Conservation (phyloP, 2,888 invertebrate genomes). For the Dolomedes plantarius region DNA sequence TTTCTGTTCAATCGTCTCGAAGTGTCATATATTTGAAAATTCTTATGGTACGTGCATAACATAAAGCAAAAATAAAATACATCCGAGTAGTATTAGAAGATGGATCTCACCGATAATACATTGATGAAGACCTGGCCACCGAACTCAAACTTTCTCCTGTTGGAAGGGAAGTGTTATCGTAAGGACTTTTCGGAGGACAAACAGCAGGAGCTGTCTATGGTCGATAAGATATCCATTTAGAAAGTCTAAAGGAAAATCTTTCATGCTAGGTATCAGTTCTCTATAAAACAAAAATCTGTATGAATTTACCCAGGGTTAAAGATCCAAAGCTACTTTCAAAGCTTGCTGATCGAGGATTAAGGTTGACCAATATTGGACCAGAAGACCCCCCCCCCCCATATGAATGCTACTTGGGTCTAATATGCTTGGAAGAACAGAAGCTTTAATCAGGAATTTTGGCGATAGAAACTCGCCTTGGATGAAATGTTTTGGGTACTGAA, state of each 20-base stretch:
- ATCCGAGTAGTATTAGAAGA: too few relatives aligned
- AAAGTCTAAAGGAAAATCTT: background rate
- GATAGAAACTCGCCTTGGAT: constrained; percentile 1
- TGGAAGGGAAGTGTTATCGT: too few relatives aligned
- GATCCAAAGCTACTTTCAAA: background rate
- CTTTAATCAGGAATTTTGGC: constrained; percentile 7
- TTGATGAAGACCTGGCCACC: too few relatives aligned
- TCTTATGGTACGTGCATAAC: too few relatives aligned
- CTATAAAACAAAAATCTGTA: constrained; percentile 1
- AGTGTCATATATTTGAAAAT: too few relatives aligned
- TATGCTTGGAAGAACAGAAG: background rate
- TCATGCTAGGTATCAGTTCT: constrained; percentile 8
- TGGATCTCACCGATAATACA: too few relatives aligned
- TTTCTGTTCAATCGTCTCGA: too few relatives aligned
- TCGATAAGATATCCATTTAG: background rate
- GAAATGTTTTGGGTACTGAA: background rate
- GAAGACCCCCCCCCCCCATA: background rate
- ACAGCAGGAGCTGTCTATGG: background rate
- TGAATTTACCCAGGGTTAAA: background rate
- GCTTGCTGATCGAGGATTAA: background rate
- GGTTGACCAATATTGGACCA: background rate
- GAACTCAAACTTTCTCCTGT: too few relatives aligned
- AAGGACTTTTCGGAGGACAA: too few relatives aligned
- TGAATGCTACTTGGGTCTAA: background rate
- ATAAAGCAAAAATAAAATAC: too few relatives aligned